Evolutionary conservation across 92 coral and sea anemone genomes (phyloP), one percentile per base, ranked within the genome.

Genomic region (Porites evermanni): DNA sequence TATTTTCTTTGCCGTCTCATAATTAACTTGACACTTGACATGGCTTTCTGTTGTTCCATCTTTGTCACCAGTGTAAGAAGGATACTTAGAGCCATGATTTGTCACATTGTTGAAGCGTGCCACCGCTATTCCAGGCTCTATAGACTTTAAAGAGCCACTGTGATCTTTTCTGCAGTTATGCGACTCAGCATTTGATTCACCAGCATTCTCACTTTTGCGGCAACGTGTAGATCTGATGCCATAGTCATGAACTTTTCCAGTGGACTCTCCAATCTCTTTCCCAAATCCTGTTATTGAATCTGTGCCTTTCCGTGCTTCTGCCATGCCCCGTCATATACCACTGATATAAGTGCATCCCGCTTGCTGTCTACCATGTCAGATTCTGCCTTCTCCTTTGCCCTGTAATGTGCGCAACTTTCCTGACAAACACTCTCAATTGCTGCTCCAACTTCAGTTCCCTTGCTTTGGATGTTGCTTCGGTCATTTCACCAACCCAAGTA

Each of bases 401-500:
- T 18, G 66, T 24, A 74, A 2, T 21, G 79, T 82, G 26, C 26
- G 74, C 92, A 89, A 70, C 92, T 89, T 18, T 51, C 61, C 73
- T 72, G 73, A 16, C 82, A 60, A 16, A 60, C 52, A 6, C 70
- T 20, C 63, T 78, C 71, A 13, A 78, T 52, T 1, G 72, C 82
- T 56, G 23, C 3, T 16, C 81, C 81, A 54, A 77, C 69, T 51
- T 77, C 81, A 7, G 16, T n/a, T 78, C 82, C 3, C 71, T 70
- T 67, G 60, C 58, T 58, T 78, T 78, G 16, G 1, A 78, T 6
- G 92, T 85, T 23, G 50, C 52, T 67, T 60, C 20, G 26, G 80
- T 60, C 8, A 89, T 17, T 14, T 81, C 24, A 51, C 89, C 86
- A 17, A 89, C 26, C 86, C 80, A 72, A 89, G 79, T 10, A 88